Evolutionary conservation across 2,113 vertebrate species (phyloP).

Genomic region (Bubo blakistoni): DNA sequence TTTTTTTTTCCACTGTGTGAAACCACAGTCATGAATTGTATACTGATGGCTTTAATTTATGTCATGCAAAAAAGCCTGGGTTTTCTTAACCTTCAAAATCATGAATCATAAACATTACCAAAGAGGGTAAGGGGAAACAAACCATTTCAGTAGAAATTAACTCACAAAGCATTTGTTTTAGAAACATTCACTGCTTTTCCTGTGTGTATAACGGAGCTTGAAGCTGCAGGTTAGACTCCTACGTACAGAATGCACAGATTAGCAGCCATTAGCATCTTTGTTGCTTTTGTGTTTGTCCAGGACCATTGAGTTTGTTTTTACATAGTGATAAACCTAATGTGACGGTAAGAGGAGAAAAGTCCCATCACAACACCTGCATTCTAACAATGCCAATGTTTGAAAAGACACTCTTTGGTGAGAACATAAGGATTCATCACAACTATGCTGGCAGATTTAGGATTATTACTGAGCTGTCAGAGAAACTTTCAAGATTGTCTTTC

Average conservation of each 20-base stretch:
- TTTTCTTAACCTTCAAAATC: slow-evolving; percentile 42
- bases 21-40: slow-evolving; percentile 4
- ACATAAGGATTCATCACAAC: not conserved
- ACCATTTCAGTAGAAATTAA: not conserved
- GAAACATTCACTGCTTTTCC: not conserved
- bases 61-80: not conserved
- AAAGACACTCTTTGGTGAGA: not conserved
- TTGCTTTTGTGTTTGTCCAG: not conserved
- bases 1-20: not conserved
- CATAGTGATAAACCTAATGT: not conserved
- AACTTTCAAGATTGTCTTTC: not conserved
- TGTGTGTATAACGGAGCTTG: not conserved
- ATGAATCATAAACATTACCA: not conserved
- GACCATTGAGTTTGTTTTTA: not conserved
- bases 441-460: not conserved
- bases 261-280: not conserved
- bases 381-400: not conserved
- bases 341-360: not conserved
- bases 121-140: not conserved
- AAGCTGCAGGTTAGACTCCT: not conserved
- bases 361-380: not conserved
- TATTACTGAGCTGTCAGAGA: not conserved
- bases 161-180: not conserved
- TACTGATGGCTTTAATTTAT: slow-evolving; percentile 47
- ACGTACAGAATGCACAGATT: not conserved